Evolutionary conservation across 2,797 vertebrate genomes (phyloP).

Genomic region (Eptatretus atami): DNA sequence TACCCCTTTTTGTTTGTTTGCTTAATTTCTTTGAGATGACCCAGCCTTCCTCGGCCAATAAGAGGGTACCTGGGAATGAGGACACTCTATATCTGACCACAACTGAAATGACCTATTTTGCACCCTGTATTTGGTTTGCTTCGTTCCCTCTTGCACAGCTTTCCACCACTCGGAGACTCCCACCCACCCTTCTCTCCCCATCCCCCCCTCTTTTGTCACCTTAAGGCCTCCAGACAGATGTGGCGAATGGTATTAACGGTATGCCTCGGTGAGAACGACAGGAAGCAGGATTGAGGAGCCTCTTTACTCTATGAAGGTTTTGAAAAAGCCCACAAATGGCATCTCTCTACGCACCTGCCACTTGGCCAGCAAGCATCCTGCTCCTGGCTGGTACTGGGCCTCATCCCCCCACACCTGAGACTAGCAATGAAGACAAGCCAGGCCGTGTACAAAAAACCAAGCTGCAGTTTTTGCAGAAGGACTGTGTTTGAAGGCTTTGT

Average conservation of each 20-base stretch:
- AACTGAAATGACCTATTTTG: too few species aligned
- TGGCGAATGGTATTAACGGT: conserved; percentile 18
- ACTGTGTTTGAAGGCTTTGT: conserved; percentile 49
- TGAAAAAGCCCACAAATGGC: conserved; percentile 49
- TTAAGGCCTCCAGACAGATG: conserved; percentile 21
- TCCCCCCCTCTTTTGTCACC: conserved; percentile 3
- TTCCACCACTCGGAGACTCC: too few species aligned
- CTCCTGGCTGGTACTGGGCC: conserved; percentile 12
- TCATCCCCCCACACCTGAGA: conserved; percentile 20
- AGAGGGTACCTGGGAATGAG: too few species aligned
- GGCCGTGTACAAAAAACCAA: conserved; percentile 61
- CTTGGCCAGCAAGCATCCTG: conserved; percentile 27
- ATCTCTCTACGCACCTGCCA: neutral
- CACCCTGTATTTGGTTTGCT: too few species aligned
- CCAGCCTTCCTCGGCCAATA: too few species aligned
- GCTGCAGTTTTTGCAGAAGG: conserved; percentile 62
- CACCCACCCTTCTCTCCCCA: too few species aligned
- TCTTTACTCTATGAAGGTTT: conserved; percentile 74
- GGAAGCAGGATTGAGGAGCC: conserved; percentile 67
- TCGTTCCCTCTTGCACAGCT: too few species aligned
- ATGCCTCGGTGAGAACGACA: conserved; percentile 23
- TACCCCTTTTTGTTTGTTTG: too few species aligned
- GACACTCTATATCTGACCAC: too few species aligned
- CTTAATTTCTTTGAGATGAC: too few species aligned
- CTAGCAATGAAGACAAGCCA: conserved; percentile 32